Evolutionary conservation across 30 jellyfish, hydroid and myxozoan species (phyloP).

Genomic region (Morbakka virulenta): DNA sequence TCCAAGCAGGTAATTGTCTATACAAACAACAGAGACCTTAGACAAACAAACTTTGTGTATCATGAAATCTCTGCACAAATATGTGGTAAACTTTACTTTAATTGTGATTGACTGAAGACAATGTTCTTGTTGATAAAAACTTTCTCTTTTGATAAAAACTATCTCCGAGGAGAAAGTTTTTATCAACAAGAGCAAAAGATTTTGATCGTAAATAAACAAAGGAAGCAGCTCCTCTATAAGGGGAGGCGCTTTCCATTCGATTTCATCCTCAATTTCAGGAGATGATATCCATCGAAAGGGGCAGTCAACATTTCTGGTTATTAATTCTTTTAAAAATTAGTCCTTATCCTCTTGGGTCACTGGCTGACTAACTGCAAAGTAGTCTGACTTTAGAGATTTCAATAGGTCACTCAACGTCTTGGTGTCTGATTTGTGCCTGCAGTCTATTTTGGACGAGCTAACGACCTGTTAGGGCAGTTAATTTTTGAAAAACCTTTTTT

Average conservation of each 20-base stretch:
- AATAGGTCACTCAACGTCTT: slow-evolving; percentile 7
- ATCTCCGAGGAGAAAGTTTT: too few relatives aligned
- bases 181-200: too few relatives aligned
- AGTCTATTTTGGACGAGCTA: neutral
- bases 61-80: too few relatives aligned
- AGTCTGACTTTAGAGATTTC: slow-evolving; percentile 12
- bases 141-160: too few relatives aligned
- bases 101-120: too few relatives aligned
- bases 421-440: neutral
- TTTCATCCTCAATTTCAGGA: slow-evolving; percentile 11
- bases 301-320: slow-evolving; percentile 21
- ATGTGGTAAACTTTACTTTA: too few relatives aligned
- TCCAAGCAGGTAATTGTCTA: too few relatives aligned
- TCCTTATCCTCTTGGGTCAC: slow-evolving; percentile 20
- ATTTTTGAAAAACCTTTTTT: neutral
- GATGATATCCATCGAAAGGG: slow-evolving; percentile 37
- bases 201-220: slow-evolving; percentile 8
- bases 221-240: slow-evolving; percentile 22
- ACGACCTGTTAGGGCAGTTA: neutral
- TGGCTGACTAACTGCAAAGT: slow-evolving; percentile 14
- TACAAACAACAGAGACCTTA: too few relatives aligned
- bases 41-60: too few relatives aligned
- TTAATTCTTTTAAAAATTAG: slow-evolving; percentile 9
- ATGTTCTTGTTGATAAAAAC: too few relatives aligned
- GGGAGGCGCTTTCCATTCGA: slow-evolving; percentile 27